phyloP scores from a whole-genome alignment of 2,888 invertebrate species.

The Philonicus albiceps region DNA sequence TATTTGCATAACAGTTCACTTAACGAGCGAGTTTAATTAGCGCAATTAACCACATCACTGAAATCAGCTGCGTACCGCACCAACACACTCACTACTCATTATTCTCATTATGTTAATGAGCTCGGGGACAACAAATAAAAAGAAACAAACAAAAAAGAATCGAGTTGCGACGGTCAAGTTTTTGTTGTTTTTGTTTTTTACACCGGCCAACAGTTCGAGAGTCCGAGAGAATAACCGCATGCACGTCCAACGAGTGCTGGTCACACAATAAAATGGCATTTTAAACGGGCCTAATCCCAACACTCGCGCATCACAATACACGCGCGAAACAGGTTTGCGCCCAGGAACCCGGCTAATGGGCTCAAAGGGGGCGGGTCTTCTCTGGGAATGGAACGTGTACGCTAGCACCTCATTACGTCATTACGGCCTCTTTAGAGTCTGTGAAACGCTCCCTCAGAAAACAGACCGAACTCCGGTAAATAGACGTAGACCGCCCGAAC shows the following conservation, averaged over 20 bases:
- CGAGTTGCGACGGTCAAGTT: not conserved
- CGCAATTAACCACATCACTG: conserved; percentile 41
- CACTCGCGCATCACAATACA: conserved; percentile 25
- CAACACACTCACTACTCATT: conserved; percentile 9
- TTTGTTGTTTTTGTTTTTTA: not conserved
- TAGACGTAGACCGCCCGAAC: not conserved
- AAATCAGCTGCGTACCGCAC: conserved; percentile 34
- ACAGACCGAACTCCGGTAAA: not conserved
- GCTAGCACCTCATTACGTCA: conserved; percentile 35
- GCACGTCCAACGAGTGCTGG: conserved; percentile 48
- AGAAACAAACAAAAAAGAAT: not conserved
- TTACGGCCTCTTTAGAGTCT: conserved; percentile 2
- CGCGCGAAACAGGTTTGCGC: conserved; percentile 8
- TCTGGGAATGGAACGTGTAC: not conserved
- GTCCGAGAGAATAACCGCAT: conserved; percentile 40
- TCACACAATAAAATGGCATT: conserved; percentile 49
- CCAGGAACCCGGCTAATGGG: not conserved
- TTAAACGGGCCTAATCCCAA: conserved; percentile 36
- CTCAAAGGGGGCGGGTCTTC: conserved; percentile 12
- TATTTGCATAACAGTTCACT: conserved; percentile 40
- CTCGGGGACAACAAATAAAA: not conserved
- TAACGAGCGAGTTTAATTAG: conserved; percentile 34
- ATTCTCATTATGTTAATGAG: conserved; percentile 40
- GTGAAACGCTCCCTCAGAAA: not conserved
- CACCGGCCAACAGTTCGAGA: not conserved